Evolutionary conservation across 2,888 invertebrate species (phyloP).

Genomic region (Spisula subtruncata): DNA sequence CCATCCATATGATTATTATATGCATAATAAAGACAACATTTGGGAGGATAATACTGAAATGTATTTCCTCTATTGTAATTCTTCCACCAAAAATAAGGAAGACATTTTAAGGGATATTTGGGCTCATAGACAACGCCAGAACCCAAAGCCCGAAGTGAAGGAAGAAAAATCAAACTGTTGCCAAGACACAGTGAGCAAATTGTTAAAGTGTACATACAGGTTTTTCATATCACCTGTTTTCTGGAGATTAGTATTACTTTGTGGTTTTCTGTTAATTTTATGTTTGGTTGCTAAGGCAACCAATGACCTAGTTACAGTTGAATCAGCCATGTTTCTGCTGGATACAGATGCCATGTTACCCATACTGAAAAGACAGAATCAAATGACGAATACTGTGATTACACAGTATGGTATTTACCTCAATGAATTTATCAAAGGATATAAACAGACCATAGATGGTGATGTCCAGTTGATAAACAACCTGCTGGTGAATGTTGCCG

Average conservation of each 20-base stretch:
- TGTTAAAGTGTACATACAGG: conserved; percentile 66
- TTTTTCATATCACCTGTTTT: conserved; percentile 74
- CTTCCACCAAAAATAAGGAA: conserved; percentile 78
- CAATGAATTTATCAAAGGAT: conserved; percentile 77
- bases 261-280: conserved; percentile 74
- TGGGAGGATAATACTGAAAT: conserved; percentile 76
- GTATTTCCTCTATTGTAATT: conserved; percentile 79
- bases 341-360: conserved; percentile 76
- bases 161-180: conserved; percentile 44
- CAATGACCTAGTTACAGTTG: conserved; percentile 76
- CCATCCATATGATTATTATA: conserved; percentile 76
- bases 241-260: conserved; percentile 76
- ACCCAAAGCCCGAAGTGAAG: conserved; percentile 62
- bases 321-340: conserved; percentile 76
- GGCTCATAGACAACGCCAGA: conserved; percentile 77
- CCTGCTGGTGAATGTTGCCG: conserved; percentile 73
- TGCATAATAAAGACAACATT: conserved; percentile 76
- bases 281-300: conserved; percentile 75
- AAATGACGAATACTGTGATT: conserved; percentile 72
- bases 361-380: conserved; percentile 72
- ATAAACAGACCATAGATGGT: conserved; percentile 70
- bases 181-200: conserved; percentile 29
- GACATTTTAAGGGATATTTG: conserved; percentile 82
- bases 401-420: conserved; percentile 79
- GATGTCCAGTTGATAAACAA: conserved; percentile 75